Evolutionary conservation across 2,113 vertebrate species (phyloP), one percentile per base, ranked within the genome.

Genomic region (Odocoileus virginianus): DNA sequence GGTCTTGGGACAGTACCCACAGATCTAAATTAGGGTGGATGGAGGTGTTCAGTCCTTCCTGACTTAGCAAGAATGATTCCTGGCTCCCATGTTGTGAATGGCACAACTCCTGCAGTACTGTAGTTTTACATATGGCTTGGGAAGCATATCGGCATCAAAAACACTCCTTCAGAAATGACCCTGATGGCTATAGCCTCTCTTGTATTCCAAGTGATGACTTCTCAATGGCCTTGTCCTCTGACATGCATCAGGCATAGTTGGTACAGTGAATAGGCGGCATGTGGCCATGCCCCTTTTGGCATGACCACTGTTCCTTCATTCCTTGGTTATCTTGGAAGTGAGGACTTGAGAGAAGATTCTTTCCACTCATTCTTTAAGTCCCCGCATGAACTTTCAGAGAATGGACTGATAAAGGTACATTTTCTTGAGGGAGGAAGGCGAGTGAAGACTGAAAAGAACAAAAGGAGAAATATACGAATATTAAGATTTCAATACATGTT

Each of bases 181-280:
- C 78, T 21, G 78, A 13, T 7, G 17, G 47, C 45, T 21, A 17
- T 5, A 19, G 47, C 78, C 78, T 81, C 78, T 52, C 28, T 28
- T 81, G 16, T 33, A 8, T 19, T 52, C 45, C 17, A 81, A n/a
- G 43, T 81, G 47, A 81, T 0, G 17, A 21, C 28, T 21, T 52
- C 47, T 81, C 11, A 52, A n/a, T 52, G 47, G 30, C 17, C 17
- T 21, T 81, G 78, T 81, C 78, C 78, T 52, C 33, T 30, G 28
- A 5, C 30, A 7, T 21, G 45, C 30, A n/a, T 81, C 10, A 21
- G 30, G 47, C 47, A 52, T 11, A 33, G 78, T 6, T 81, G 47
- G 28, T 21, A 6, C 47, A 7, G 30, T 6, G 78, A 33, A n/a
- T 21, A 3, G 10, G 30, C 17, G 0, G 28, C 28, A 12, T 3